Evolutionary conservation across 53 echinoderm and acorn worm species (phyloP).

Genomic region (Echinometra lucunter): DNA sequence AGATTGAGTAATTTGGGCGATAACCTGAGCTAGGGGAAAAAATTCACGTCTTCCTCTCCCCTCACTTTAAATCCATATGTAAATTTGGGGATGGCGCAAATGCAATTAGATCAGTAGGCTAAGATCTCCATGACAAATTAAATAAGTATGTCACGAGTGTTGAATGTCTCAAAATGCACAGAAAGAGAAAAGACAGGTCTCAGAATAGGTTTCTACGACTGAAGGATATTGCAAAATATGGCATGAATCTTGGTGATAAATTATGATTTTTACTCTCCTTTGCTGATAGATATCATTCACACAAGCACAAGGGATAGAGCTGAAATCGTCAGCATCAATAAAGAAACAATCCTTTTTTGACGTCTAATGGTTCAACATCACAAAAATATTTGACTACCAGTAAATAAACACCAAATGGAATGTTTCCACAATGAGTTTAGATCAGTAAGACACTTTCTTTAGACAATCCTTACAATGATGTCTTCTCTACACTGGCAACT

Average conservation of each 20-base stretch:
- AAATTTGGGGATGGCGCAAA: not conserved
- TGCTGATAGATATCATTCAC: not conserved
- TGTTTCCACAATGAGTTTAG: not conserved
- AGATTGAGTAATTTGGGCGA: conserved; percentile 33
- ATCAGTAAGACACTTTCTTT: not conserved
- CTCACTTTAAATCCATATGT: conserved; percentile 31
- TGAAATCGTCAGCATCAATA: not conserved
- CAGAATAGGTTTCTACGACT: not conserved
- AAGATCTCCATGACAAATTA: conserved; percentile 19
- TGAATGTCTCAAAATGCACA: not conserved
- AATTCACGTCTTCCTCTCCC: conserved; percentile 30
- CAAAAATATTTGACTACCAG: not conserved
- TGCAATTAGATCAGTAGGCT: conserved; percentile 54
- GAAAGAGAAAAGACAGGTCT: not conserved
- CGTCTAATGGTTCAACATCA: not conserved
- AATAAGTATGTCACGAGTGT: conserved; percentile 11
- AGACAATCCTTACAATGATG: not conserved
- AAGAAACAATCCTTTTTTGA: not conserved
- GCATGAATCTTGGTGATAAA: not conserved
- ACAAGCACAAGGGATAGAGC: not conserved
- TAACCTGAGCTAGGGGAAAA: not conserved
- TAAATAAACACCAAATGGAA: not conserved
- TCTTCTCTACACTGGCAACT: not conserved
- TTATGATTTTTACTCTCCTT: not conserved
- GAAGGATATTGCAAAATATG: not conserved